These are phyloP conservation scores for Paralichthys olivaceus DNA, from an alignment of 2,113 vertebrate species.

Conservation along the genomic window DNA sequence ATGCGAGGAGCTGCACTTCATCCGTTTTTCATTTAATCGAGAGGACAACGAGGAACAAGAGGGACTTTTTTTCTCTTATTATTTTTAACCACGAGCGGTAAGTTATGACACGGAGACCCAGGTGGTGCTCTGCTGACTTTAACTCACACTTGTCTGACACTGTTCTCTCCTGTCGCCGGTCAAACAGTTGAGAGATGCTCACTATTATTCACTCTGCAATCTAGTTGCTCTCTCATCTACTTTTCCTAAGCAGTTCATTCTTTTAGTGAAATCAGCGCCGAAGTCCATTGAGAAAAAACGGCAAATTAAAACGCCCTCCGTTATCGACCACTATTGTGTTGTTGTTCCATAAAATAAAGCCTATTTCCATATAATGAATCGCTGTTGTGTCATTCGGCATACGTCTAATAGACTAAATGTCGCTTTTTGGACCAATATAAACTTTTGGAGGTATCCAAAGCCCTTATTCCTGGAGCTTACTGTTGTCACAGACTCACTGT, in stretches of 20 bases:
- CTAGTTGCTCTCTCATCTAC: neutral
- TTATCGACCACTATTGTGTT: neutral
- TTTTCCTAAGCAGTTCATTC: neutral
- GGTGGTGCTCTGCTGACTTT: neutral
- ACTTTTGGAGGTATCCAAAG: neutral
- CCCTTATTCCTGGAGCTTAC: neutral
- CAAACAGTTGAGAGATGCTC: neutral
- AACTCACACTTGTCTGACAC: neutral
- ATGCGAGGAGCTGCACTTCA: conserved; percentile 29
- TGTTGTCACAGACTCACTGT: neutral
- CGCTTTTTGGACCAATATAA: neutral
- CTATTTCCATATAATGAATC: neutral
- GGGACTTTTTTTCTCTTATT: neutral
- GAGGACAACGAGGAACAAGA: conserved; percentile 8
- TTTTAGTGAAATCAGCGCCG: neutral
- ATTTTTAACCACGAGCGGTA: conserved; percentile 27
- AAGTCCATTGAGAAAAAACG: neutral
- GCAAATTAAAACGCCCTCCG: neutral
- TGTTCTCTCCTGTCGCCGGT: neutral
- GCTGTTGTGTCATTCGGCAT: neutral
- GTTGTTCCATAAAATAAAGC: neutral
- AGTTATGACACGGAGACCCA: neutral
- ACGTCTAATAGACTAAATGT: too few species aligned
- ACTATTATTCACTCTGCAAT: neutral
- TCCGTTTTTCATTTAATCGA: conserved; percentile 26